phyloP scores from a whole-genome alignment of 2,113 vertebrate genomes.

The Papio anubis region DNA sequence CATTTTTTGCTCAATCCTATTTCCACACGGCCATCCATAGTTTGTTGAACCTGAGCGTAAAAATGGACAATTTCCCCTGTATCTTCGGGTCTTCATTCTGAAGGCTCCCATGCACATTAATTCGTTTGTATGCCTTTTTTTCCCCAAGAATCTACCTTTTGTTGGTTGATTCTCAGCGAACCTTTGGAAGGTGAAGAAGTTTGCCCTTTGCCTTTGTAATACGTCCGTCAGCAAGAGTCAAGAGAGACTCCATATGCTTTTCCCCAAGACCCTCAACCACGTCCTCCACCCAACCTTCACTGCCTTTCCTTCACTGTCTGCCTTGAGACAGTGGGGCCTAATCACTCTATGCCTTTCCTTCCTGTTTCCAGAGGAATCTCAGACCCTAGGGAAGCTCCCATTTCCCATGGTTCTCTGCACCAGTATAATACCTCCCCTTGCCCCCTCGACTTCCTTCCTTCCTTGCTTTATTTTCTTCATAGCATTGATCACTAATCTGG shows the following conservation, averaged over 20 bases:
- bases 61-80: background rate
- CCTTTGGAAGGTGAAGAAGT: background rate
- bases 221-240: background rate
- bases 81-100: background rate
- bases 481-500: background rate
- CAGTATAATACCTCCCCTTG: too few species aligned
- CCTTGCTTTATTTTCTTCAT: background rate
- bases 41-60: background rate
- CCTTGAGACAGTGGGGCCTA: background rate
- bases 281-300: background rate
- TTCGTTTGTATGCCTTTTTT: background rate
- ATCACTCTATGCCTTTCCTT: background rate
- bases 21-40: background rate
- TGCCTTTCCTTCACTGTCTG: background rate
- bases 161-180: background rate
- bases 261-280: background rate
- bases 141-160: background rate
- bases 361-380: background rate
- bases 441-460: background rate
- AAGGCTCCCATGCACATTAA: background rate
- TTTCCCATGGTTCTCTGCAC: background rate
- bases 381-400: too few species aligned
- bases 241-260: background rate
- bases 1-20: background rate
- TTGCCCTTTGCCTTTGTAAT: background rate